Evolutionary conservation across 2,113 vertebrate species (phyloP), one percentile per base, ranked within the genome.

Genomic region (Salvator merianae): DNA sequence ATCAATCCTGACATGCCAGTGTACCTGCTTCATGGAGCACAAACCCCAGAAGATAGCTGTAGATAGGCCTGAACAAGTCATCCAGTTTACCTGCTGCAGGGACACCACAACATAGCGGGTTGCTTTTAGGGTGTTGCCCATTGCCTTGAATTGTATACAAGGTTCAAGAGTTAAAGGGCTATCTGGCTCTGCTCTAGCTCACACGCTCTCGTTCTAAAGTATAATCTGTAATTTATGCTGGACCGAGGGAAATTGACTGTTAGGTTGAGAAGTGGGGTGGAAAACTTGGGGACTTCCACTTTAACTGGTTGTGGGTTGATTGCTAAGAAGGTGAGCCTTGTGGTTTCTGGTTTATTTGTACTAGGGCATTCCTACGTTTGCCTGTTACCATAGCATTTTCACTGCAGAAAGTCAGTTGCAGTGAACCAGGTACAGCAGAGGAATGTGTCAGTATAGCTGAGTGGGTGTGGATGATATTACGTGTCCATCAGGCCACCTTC

Each of bases 361-460:
- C 34, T 20, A 7, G 32, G 38, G 18, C 38, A 65, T 36, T 53
- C n/a, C 53, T 79, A n/a, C 30, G n/a, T 30, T 34, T 79, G 14
- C 73, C 79, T 71, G 77, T 85, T 79, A 13, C 83, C n/a, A 79
- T 85, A 34, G n/a, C 59, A 79, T 16, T 36, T 65, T 63, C 62
- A 50, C 68, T 47, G 43, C 75, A 77, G 75, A 36, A 79, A 73
- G 59, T 65, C 68, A 47, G 83, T 55, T 50, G 47, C 26, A 36
- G 50, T 26, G 70, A 47, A 72, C 14, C 76, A 79, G 55, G n/a
- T 69, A n/a, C 63, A 34, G 24, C 53, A 71, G 2, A 71, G 50
- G 14, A 79, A 63, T 36, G 69, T 14, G 50, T 13, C 34, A 34
- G 26, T 53, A 28, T 84, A 43, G 24, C 8, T 63, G 76, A 63